Evolutionary conservation across 2,888 invertebrate species (phyloP).

Genomic region (Cosmopolites sordidus): DNA sequence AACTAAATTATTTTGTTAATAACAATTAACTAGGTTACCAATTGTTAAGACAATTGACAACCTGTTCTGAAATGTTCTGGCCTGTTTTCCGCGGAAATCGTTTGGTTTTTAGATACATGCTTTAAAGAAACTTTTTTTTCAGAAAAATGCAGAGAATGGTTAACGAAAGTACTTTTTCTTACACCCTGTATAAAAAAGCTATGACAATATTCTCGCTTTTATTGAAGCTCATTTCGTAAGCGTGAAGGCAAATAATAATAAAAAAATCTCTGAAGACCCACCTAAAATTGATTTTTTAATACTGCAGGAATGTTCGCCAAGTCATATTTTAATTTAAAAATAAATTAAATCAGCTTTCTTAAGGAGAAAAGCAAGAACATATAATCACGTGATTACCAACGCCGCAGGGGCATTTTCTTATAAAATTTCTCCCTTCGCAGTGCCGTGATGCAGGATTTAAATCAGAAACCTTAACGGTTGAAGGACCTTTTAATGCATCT

Average conservation of each 20-base stretch:
- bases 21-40: too few relatives aligned
- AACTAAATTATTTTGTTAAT: too few relatives aligned
- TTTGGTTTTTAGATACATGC: too few relatives aligned
- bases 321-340: slow-evolving; percentile 13
- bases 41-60: too few relatives aligned
- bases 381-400: slow-evolving; percentile 9
- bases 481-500: not conserved
- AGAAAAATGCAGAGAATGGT: too few relatives aligned
- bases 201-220: too few relatives aligned
- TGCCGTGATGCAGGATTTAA: not conserved
- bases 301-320: not conserved
- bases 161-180: too few relatives aligned
- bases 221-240: too few relatives aligned
- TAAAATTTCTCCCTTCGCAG: not conserved
- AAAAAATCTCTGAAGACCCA: not conserved
- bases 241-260: not conserved
- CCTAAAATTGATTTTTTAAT: slow-evolving; percentile 2
- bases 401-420: slow-evolving; percentile 9
- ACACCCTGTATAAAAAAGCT: too few relatives aligned
- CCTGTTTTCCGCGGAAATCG: too few relatives aligned
- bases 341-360: slow-evolving; percentile 8
- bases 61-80: too few relatives aligned
- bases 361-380: slow-evolving; percentile 8
- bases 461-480: not conserved
- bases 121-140: too few relatives aligned